A percentile compares a stretch with the other conserved stretches of the same genome.
These are phyloP conservation scores for Euclidia mi DNA, from an alignment of 2,888 invertebrate species.

Conservation along the genomic window DNA sequence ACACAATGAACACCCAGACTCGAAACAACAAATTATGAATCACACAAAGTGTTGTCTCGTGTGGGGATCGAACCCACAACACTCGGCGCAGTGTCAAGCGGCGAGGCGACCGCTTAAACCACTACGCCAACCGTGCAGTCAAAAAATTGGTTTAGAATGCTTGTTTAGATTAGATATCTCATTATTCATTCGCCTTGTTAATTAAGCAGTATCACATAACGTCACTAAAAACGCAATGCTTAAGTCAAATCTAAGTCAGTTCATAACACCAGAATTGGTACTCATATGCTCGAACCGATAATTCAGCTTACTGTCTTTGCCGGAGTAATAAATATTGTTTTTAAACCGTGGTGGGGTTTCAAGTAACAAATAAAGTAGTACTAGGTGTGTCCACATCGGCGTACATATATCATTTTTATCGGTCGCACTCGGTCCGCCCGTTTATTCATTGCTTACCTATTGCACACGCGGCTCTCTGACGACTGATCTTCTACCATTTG, in stretches of 20 bases:
- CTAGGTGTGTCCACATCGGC: constrained; percentile 78
- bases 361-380: constrained; percentile 84
- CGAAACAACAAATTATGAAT: too few relatives aligned
- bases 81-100: too few relatives aligned
- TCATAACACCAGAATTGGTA: not conserved
- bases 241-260: not conserved
- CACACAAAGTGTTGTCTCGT: too few relatives aligned
- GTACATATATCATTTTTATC: constrained; percentile 89
- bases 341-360: constrained; percentile 62
- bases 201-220: constrained; percentile 26
- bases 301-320: constrained; percentile 40
- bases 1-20: too few relatives aligned
- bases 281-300: constrained; percentile 5
- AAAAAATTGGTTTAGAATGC: too few relatives aligned
- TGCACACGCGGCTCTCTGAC: constrained; percentile 81
- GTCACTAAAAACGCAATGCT: not conserved
- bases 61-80: too few relatives aligned
- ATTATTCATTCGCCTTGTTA: too few relatives aligned
- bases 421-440: constrained; percentile 82
- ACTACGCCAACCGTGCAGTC: too few relatives aligned
- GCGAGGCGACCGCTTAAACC: too few relatives aligned
- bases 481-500: constrained; percentile 66
- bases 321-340: constrained; percentile 57
- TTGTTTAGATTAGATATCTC: too few relatives aligned
- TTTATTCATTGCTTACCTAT: constrained; percentile 90